phyloP scores from a whole-genome alignment of 2,797 vertebrate species.

The Antrozous pallidus region DNA sequence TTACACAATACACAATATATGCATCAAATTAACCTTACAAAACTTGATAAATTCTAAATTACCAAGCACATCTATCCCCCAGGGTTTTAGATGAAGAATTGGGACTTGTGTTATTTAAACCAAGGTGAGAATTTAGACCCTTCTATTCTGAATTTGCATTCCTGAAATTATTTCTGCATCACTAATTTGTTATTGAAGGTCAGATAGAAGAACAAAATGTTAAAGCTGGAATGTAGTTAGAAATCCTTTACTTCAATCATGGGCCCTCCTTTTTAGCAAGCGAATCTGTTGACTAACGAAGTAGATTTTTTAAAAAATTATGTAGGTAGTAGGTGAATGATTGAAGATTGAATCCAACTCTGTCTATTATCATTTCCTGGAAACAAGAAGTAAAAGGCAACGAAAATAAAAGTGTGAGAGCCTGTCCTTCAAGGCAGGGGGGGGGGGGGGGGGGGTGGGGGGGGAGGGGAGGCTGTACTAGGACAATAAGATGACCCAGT shows the following conservation, averaged over 20 bases:
- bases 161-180: not conserved
- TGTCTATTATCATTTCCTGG: not conserved
- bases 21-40: slow-evolving; percentile 38
- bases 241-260: not conserved
- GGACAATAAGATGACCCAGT: not conserved
- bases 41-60: slow-evolving; percentile 32
- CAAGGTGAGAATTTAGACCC: slow-evolving; percentile 1
- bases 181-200: slow-evolving; percentile 12
- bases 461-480: not conserved
- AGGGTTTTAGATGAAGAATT: slow-evolving; percentile 1
- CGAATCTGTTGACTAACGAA: not conserved
- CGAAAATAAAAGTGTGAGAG: not conserved
- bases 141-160: not conserved
- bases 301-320: not conserved
- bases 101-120: not conserved
- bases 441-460: not conserved
- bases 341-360: not conserved
- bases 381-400: not conserved
- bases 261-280: not conserved
- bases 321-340: not conserved
- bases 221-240: not conserved
- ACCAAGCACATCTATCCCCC: not conserved
- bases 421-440: not conserved
- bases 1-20: not conserved
- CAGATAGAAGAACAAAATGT: not conserved